Conservation (phyloP, 2,797 vertebrate species). For the Chelon auratus region DNA sequence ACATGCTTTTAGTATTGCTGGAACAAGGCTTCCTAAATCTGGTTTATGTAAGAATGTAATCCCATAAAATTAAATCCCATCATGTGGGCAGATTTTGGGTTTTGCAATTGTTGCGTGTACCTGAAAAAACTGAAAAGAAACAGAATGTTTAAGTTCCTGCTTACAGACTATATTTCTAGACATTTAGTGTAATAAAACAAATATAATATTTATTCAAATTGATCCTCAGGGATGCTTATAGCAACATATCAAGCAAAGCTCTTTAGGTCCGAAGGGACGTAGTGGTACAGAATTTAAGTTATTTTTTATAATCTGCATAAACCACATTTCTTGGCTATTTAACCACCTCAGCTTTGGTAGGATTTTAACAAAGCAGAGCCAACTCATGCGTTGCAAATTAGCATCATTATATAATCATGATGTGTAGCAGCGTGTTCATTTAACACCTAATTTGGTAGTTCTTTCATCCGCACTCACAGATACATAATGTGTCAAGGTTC, state of each 20-base stretch:
- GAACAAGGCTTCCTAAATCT: constrained; percentile 20
- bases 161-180: neutral
- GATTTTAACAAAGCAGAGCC: constrained; percentile 34
- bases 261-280: constrained; percentile 39
- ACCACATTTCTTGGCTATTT: constrained; percentile 52
- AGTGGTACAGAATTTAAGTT: constrained; percentile 47
- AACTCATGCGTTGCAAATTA: constrained; percentile 59
- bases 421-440: constrained; percentile 48
- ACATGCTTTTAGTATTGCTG: constrained; percentile 4
- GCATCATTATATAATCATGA: constrained; percentile 55
- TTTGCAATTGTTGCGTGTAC: constrained; percentile 33
- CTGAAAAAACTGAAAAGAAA: constrained; percentile 9
- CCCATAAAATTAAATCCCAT: constrained; percentile 35
- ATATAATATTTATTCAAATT: constrained; percentile 5
- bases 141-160: neutral
- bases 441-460: constrained; percentile 22
- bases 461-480: constrained; percentile 14
- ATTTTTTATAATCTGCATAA: constrained; percentile 60
- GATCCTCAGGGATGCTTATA: constrained; percentile 20
- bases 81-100: constrained; percentile 40
- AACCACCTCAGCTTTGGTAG: constrained; percentile 39
- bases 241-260: constrained; percentile 47
- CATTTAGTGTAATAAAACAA: constrained; percentile 9
- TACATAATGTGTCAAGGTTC: constrained; percentile 30
- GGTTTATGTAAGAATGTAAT: constrained; percentile 58